Percentiles rank a stretch among this genome's conserved stretches.
phyloP scores from a whole-genome alignment of 2,113 vertebrate genomes.

The Sceloporus undulatus region DNA sequence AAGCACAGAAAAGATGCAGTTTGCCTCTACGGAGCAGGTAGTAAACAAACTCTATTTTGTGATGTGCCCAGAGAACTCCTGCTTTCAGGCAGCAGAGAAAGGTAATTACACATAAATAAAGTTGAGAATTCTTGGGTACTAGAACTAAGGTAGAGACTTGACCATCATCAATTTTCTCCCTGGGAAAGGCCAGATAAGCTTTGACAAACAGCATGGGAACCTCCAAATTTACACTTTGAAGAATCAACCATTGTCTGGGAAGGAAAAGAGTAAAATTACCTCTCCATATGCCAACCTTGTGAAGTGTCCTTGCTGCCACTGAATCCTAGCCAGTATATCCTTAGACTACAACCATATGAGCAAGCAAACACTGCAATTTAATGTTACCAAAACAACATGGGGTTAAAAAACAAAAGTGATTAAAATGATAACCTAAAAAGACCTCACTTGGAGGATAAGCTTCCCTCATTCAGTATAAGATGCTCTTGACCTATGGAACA shows the following conservation, averaged over 20 bases:
- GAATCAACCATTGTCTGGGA: not conserved
- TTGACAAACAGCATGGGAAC: not conserved
- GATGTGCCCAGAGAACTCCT: not conserved
- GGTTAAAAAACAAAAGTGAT: not conserved
- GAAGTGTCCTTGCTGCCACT: not conserved
- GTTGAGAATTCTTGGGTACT: not conserved
- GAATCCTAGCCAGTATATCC: fast-evolving
- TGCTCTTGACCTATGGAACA: not conserved
- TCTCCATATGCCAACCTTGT: too few species aligned
- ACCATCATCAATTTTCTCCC: too few species aligned
- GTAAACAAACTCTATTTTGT: not conserved
- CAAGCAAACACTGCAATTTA: not conserved
- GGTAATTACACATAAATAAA: not conserved
- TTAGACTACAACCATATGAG: not conserved
- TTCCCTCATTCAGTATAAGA: not conserved
- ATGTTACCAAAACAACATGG: not conserved
- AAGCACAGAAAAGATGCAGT: not conserved
- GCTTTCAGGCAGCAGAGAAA: not conserved
- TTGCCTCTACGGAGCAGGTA: not conserved
- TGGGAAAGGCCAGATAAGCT: not conserved
- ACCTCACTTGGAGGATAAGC: not conserved
- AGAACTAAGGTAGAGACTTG: not conserved
- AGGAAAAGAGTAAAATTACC: fast-evolving
- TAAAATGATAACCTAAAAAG: not conserved
- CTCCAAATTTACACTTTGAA: not conserved